Conservation (phyloP, 2,888 invertebrate species). For the Rhagonycha lutea region DNA sequence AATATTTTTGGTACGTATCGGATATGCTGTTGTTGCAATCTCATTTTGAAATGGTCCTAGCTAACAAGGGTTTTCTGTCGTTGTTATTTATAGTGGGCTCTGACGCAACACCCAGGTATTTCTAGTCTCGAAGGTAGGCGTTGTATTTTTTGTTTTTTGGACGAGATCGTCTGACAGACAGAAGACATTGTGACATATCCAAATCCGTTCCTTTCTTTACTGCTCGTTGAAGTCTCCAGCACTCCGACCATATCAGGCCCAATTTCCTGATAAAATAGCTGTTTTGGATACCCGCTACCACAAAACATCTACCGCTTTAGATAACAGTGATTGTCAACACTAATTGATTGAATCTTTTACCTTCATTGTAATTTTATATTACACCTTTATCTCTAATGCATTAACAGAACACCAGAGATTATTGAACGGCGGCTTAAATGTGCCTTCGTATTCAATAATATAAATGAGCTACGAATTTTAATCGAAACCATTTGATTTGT, state of each 20-base stretch:
- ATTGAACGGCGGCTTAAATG: neutral
- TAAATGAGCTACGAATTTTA: neutral
- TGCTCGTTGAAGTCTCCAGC: conserved; percentile 39
- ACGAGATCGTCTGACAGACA: conserved; percentile 49
- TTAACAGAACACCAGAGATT: neutral
- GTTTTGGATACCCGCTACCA: conserved; percentile 2
- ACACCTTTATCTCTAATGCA: neutral
- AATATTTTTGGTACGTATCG: conserved; percentile 16
- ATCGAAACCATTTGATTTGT: neutral
- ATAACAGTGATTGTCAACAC: conserved; percentile 1
- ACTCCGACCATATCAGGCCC: neutral
- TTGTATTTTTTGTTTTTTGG: conserved; percentile 52
- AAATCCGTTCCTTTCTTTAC: conserved; percentile 35
- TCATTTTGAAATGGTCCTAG: conserved; percentile 49
- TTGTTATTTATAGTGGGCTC: conserved; percentile 54
- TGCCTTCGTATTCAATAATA: neutral
- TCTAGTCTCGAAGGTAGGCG: conserved; percentile 52
- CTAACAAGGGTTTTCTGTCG: conserved; percentile 56
- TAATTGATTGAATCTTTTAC: neutral
- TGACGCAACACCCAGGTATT: conserved; percentile 57
- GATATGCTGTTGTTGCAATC: conserved; percentile 47
- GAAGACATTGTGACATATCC: conserved; percentile 52
- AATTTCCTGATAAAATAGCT: conserved; percentile 1
- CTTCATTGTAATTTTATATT: neutral
- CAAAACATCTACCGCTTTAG: conserved; percentile 1